phyloP scores from a whole-genome alignment of 1,140 invertebrate species.

The Cyphomyrmex costatus region DNA sequence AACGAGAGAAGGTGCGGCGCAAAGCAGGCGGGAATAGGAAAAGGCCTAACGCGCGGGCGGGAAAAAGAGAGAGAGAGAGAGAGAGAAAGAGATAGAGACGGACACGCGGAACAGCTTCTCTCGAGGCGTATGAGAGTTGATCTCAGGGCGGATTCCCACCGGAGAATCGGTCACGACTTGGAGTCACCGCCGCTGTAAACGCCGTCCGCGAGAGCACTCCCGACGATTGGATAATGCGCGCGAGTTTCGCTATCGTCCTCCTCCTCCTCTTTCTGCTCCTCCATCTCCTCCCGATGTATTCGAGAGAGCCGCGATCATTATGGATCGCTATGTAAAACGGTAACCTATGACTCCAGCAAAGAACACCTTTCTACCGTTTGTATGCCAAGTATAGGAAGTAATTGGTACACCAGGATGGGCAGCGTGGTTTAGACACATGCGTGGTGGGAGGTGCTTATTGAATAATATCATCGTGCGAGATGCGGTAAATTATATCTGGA shows the following conservation, averaged over 20 bases:
- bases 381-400: constrained; percentile 27
- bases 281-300: constrained; percentile 20
- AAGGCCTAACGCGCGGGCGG: neutral
- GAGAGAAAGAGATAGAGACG: constrained; percentile 48
- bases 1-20: constrained; percentile 22
- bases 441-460: constrained; percentile 23
- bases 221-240: constrained; percentile 81
- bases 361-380: constrained; percentile 27
- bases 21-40: constrained; percentile 39
- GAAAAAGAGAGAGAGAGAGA: constrained; percentile 33
- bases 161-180: constrained; percentile 84
- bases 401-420: constrained; percentile 25
- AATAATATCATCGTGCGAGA: constrained; percentile 58
- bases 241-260: constrained; percentile 78
- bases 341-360: constrained; percentile 26
- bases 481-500: constrained; percentile 44
- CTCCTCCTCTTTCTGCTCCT: neutral
- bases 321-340: constrained; percentile 67
- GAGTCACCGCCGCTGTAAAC: constrained; percentile 68
- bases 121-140: constrained; percentile 85
- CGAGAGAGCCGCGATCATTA: constrained; percentile 60
- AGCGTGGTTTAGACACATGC: neutral
- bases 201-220: constrained; percentile 71
- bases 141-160: constrained; percentile 86
- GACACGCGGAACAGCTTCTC: constrained; percentile 68